A percentile compares a stretch with the other conserved stretches of the same genome.
These are phyloP conservation scores for Ceuthmochares aereus DNA, from an alignment of 2,113 vertebrate genomes.

Conservation along the genomic window DNA sequence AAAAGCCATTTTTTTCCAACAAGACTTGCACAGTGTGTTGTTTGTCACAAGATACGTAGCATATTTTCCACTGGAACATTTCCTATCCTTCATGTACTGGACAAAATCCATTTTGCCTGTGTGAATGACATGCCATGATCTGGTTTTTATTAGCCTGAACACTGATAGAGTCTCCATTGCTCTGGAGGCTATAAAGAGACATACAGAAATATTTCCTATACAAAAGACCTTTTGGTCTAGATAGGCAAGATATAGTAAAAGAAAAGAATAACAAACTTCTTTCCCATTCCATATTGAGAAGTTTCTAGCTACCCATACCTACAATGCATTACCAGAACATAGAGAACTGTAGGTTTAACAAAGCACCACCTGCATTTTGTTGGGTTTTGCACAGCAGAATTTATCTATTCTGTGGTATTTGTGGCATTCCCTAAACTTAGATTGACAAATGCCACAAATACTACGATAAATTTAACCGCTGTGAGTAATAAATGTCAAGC, in stretches of 20 bases:
- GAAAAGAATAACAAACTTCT: rapidly evolving
- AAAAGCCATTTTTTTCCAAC: background rate
- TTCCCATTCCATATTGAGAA: background rate
- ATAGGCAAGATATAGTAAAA: background rate
- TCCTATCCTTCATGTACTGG: background rate
- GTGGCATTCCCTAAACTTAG: constrained; percentile 66
- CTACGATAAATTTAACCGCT: constrained; percentile 57
- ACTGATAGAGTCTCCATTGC: background rate
- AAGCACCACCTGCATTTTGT: background rate
- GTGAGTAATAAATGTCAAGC: constrained; percentile 68
- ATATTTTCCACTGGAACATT: background rate
- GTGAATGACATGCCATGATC: background rate
- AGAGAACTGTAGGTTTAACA: background rate
- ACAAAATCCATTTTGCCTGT: background rate
- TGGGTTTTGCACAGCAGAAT: background rate
- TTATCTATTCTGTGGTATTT: constrained; percentile 60
- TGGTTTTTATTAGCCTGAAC: background rate
- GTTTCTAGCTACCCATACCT: background rate
- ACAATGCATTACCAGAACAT: background rate
- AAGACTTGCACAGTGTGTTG: background rate
- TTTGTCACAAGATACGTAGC: background rate
- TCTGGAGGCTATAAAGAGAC: background rate
- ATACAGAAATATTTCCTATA: background rate
- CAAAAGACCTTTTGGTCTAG: background rate
- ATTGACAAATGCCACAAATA: constrained; percentile 62